phyloP scores from a whole-genome alignment of 2,113 vertebrate genomes.

The Aspiorhynchus laticeps region DNA sequence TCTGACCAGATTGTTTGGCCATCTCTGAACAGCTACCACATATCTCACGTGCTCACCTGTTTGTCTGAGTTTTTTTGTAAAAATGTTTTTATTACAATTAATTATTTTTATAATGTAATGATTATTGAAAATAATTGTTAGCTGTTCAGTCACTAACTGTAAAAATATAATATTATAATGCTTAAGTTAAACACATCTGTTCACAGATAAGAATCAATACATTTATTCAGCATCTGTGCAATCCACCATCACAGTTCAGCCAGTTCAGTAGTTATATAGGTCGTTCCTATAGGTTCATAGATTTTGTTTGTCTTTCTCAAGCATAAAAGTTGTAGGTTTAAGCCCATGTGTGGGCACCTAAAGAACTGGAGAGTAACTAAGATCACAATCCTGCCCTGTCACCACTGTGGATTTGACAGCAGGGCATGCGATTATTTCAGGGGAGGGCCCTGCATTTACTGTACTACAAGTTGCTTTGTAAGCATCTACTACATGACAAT shows the following conservation, averaged over 20 bases:
- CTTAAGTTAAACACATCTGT: background rate
- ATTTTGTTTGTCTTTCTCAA: slow-evolving; percentile 11
- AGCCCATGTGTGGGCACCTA: background rate
- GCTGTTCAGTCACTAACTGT: background rate
- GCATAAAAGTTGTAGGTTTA: background rate
- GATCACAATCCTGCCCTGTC: slow-evolving; percentile 11
- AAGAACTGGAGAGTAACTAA: slow-evolving; percentile 11
- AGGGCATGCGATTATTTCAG: background rate
- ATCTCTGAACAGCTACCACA: background rate
- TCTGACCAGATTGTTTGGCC: background rate
- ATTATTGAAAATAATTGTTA: background rate
- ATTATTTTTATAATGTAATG: background rate
- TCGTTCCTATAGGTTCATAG: background rate
- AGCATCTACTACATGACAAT: background rate
- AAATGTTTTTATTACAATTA: background rate
- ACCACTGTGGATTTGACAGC: background rate
- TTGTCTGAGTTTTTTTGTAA: background rate
- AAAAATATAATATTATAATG: background rate
- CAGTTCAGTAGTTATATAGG: background rate
- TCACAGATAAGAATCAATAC: background rate
- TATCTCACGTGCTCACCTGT: slow-evolving; percentile 1
- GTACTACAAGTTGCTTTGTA: background rate
- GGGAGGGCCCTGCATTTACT: background rate
- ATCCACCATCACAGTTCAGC: background rate
- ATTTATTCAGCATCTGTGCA: background rate